Percentiles rank a stretch among this genome's conserved stretches.
Evolutionary conservation across 2,797 vertebrate genomes (phyloP).

Genomic region (Naso thynnoides): DNA sequence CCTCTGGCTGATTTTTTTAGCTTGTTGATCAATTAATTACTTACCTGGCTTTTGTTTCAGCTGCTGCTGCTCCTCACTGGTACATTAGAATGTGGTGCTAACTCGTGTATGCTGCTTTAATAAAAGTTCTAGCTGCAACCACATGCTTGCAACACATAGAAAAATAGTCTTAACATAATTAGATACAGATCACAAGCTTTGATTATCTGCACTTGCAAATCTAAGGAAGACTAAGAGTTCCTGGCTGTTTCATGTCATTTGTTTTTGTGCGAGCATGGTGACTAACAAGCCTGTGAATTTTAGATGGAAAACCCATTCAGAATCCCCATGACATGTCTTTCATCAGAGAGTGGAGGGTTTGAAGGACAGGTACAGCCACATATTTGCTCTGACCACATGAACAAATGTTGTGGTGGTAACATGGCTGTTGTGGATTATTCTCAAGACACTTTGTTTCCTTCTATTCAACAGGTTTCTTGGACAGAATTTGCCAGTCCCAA

Average conservation of each 20-base stretch:
- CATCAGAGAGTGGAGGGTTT: slow-evolving; percentile 60
- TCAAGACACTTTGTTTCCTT: not conserved
- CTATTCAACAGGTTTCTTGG: slow-evolving; percentile 78
- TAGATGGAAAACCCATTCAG: slow-evolving; percentile 78
- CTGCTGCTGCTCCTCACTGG: too few species aligned
- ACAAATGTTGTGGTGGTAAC: slow-evolving; percentile 7
- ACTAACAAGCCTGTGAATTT: slow-evolving; percentile 58
- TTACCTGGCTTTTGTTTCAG: not conserved
- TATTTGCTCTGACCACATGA: slow-evolving; percentile 16
- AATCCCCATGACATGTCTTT: slow-evolving; percentile 66
- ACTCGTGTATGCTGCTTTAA: not conserved
- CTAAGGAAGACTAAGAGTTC: not conserved
- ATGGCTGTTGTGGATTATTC: not conserved
- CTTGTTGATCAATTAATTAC: too few species aligned
- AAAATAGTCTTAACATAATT: not conserved
- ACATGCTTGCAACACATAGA: not conserved
- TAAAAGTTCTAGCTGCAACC: not conserved
- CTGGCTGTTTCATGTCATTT: not conserved
- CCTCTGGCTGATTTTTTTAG: too few species aligned
- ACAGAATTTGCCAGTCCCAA: slow-evolving; percentile 66
- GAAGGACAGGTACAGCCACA: slow-evolving; percentile 67
- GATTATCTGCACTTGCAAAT: slow-evolving; percentile 1
- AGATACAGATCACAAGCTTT: not conserved
- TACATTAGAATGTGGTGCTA: too few species aligned
- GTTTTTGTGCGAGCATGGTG: slow-evolving; percentile 7